These are phyloP conservation scores for Drosophila greeni DNA, from an alignment of 2,888 invertebrate species.

Conservation along the genomic window DNA sequence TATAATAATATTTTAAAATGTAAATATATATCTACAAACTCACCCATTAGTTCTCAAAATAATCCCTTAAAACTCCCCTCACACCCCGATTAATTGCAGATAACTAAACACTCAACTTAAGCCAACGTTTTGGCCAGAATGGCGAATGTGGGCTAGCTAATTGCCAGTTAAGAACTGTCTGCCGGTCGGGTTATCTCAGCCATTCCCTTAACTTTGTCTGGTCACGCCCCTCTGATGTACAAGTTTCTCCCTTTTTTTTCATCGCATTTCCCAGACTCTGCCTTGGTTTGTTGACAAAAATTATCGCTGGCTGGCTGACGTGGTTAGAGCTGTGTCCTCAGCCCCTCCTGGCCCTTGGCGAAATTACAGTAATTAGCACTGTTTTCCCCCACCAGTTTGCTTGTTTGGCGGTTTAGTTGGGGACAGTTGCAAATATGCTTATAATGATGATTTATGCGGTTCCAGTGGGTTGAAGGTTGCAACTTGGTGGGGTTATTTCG, in stretches of 20 bases:
- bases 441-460: slow-evolving; percentile 43
- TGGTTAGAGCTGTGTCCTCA: slow-evolving; percentile 34
- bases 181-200: slow-evolving; percentile 23
- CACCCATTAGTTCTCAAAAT: neutral
- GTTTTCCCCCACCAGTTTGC: slow-evolving; percentile 16
- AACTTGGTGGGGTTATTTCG: neutral
- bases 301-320: slow-evolving; percentile 52
- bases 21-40: too few relatives aligned
- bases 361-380: slow-evolving; percentile 60
- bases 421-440: slow-evolving; percentile 33
- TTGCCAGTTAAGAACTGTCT: slow-evolving; percentile 45
- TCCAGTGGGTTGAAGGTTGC: neutral
- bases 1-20: too few relatives aligned
- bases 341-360: slow-evolving; percentile 12
- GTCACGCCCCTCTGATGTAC: slow-evolving; percentile 31
- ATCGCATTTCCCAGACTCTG: slow-evolving; percentile 1
- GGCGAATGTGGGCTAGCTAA: slow-evolving; percentile 26
- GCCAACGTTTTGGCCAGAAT: slow-evolving; percentile 10
- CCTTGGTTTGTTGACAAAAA: slow-evolving; percentile 58
- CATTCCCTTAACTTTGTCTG: slow-evolving; percentile 11
- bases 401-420: slow-evolving; percentile 28
- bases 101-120: slow-evolving; percentile 6
- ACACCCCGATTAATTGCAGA: neutral
- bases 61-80: neutral
- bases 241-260: neutral